These are phyloP conservation scores for Lasioglossum morio DNA, from an alignment of 2,888 invertebrate genomes.

Conservation along the genomic window DNA sequence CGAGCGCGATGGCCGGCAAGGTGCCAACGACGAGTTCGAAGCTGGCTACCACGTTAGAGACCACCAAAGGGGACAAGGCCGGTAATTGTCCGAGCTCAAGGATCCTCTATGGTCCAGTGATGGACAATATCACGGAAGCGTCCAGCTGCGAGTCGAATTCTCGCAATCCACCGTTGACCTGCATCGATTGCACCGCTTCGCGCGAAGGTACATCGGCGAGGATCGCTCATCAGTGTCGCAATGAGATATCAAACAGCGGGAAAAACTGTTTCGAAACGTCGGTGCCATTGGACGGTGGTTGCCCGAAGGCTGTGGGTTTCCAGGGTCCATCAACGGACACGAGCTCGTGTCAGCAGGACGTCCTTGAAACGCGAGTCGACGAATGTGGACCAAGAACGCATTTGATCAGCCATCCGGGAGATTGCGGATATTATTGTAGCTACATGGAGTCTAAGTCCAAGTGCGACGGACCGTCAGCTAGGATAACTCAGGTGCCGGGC, in stretches of 20 bases:
- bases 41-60: conserved; percentile 41
- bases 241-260: neutral
- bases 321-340: conserved; percentile 12
- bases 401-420: neutral
- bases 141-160: neutral
- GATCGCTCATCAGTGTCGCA: conserved; percentile 36
- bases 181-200: conserved; percentile 63
- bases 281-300: conserved; percentile 27
- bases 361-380: conserved; percentile 39
- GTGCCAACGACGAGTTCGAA: conserved; percentile 17
- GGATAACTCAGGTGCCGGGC: neutral
- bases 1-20: conserved; percentile 38
- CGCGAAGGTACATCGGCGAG: conserved; percentile 52
- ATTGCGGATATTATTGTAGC: neutral
- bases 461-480: conserved; percentile 16
- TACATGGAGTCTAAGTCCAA: conserved; percentile 24
- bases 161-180: conserved; percentile 24
- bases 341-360: neutral
- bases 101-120: neutral
- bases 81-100: conserved; percentile 20
- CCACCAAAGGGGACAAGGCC: conserved; percentile 12
- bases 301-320: conserved; percentile 20
- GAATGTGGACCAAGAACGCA: conserved; percentile 24
- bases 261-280: conserved; percentile 42
- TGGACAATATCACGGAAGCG: neutral